phyloP scores from a whole-genome alignment of 2,888 invertebrate genomes.

The Autographa pulchrina region DNA sequence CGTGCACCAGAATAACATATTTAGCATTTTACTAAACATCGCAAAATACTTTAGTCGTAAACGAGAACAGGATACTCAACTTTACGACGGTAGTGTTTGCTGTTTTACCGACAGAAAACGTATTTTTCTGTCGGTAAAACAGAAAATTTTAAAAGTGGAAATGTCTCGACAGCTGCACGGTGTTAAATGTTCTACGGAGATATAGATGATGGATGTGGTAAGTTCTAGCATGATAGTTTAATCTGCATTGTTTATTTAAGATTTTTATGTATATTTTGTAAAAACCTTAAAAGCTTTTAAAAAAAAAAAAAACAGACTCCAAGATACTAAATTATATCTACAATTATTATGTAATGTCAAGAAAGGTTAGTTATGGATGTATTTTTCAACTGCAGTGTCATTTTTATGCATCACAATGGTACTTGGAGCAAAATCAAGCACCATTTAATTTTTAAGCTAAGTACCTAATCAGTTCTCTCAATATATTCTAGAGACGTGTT shows the following conservation, averaged over 20 bases:
- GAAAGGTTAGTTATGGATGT: too few species aligned
- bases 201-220: slow-evolving; percentile 59
- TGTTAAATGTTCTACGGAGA: slow-evolving; percentile 63
- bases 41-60: slow-evolving; percentile 70
- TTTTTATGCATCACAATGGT: too few species aligned
- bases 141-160: slow-evolving; percentile 76
- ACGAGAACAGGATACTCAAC: slow-evolving; percentile 59
- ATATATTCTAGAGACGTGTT: too few species aligned
- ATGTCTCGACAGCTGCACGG: slow-evolving; percentile 78
- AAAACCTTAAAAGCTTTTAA: too few species aligned
- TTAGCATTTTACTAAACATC: slow-evolving; percentile 61
- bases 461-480: too few species aligned
- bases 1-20: slow-evolving; percentile 50
- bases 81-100: slow-evolving; percentile 51
- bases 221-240: not conserved
- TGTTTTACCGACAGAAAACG: slow-evolving; percentile 20
- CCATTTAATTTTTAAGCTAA: too few species aligned
- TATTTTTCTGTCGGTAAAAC: slow-evolving; percentile 75
- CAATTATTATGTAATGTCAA: too few species aligned
- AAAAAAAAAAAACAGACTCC: too few species aligned
- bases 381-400: too few species aligned
- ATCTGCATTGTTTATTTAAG: not conserved
- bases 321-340: too few species aligned
- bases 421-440: too few species aligned
- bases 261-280: too few species aligned